Evolutionary conservation across 2,888 invertebrate species (phyloP).

Genomic region (Eupeodes luniger): DNA sequence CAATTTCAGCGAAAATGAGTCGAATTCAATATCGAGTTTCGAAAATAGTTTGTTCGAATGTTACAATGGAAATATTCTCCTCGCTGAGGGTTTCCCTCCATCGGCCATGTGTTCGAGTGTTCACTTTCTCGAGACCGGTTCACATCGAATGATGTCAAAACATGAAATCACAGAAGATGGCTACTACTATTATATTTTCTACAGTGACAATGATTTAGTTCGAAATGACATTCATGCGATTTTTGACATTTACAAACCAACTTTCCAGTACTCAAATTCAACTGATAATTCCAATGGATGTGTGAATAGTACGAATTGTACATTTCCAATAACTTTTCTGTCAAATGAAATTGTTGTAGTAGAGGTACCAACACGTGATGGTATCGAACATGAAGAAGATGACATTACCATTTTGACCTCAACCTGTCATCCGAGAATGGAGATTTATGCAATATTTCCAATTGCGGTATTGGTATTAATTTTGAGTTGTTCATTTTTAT

Average conservation of each 20-base stretch:
- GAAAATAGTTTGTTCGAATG: constrained; percentile 91
- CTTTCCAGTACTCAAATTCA: constrained; percentile 88
- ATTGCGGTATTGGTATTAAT: constrained; percentile 90
- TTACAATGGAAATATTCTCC: constrained; percentile 90
- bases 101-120: constrained; percentile 89
- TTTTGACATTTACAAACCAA: constrained; percentile 93
- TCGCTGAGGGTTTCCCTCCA: constrained; percentile 89
- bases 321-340: constrained; percentile 89
- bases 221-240: constrained; percentile 92
- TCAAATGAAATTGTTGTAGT: constrained; percentile 92
- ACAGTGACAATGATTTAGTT: constrained; percentile 92
- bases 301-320: constrained; percentile 91
- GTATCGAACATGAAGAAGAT: constrained; percentile 90
- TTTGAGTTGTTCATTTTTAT: constrained; percentile 92
- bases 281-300: constrained; percentile 86
- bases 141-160: constrained; percentile 87
- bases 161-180: constrained; percentile 91
- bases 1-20: constrained; percentile 86
- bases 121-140: constrained; percentile 88
- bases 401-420: constrained; percentile 90
- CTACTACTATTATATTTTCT: constrained; percentile 95
- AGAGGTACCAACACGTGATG: constrained; percentile 92
- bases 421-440: constrained; percentile 91
- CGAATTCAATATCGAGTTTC: constrained; percentile 92
- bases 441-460: constrained; percentile 92